Evolutionary conservation across 1,140 invertebrate species (phyloP).

Genomic region (Pygmarrhopalites habei): DNA sequence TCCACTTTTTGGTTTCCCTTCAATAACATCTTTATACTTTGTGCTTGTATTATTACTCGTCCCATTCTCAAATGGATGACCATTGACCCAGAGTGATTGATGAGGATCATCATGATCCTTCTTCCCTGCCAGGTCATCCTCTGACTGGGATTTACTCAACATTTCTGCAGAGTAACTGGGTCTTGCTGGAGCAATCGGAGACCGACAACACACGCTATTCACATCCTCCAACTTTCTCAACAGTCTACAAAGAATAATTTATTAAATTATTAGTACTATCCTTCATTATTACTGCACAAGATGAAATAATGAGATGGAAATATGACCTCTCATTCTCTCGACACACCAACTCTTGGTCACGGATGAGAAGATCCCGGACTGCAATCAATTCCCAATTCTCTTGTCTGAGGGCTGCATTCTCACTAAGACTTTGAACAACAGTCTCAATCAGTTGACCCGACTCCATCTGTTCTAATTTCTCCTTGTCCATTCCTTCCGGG

Average conservation of each 20-base stretch:
- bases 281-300: too few relatives aligned
- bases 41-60: too few relatives aligned
- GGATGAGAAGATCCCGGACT: slow-evolving; percentile 65
- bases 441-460: slow-evolving; percentile 61
- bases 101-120: too few relatives aligned
- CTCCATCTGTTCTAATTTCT: slow-evolving; percentile 63
- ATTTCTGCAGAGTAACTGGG: slow-evolving; percentile 60
- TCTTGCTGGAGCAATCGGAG: slow-evolving; percentile 65
- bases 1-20: slow-evolving; percentile 19
- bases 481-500: slow-evolving; percentile 51
- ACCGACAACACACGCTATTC: slow-evolving; percentile 69
- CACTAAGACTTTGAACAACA: slow-evolving; percentile 67
- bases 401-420: slow-evolving; percentile 74
- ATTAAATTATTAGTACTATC: too few relatives aligned
- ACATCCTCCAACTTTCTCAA: slow-evolving; percentile 79
- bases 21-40: too few relatives aligned
- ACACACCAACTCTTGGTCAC: slow-evolving; percentile 83
- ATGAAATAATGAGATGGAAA: too few relatives aligned
- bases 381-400: slow-evolving; percentile 81
- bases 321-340: slow-evolving; percentile 84
- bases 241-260: too few relatives aligned
- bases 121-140: slow-evolving; percentile 35
- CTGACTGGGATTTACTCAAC: slow-evolving; percentile 44
- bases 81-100: too few relatives aligned
- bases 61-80: too few relatives aligned